Percentiles rank a stretch among this genome's conserved stretches.
Conservation (phyloP, 2,888 invertebrate genomes). For the Melangyna quadrimaculata region DNA sequence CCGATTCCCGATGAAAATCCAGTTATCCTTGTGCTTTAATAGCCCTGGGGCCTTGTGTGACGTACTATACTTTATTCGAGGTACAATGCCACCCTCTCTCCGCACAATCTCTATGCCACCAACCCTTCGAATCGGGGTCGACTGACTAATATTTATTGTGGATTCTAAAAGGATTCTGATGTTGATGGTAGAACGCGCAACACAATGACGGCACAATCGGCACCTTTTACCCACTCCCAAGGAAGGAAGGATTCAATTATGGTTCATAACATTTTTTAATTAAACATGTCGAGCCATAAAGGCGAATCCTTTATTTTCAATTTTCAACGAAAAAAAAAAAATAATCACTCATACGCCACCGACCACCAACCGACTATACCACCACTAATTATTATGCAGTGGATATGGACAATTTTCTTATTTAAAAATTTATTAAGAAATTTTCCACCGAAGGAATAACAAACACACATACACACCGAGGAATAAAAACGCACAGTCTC, state of each 20-base stretch:
- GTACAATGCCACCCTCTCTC: constrained; percentile 9
- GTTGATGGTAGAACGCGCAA: constrained; percentile 20
- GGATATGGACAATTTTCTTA: constrained; percentile 31
- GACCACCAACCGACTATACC: background rate
- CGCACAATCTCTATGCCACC: background rate
- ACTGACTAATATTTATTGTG: constrained; percentile 6
- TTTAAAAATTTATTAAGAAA: constrained; percentile 65
- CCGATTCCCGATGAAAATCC: background rate
- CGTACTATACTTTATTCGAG: constrained; percentile 13
- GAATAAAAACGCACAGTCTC: constrained; percentile 14
- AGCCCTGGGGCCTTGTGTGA: constrained; percentile 5
- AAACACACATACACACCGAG: background rate
- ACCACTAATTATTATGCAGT: background rate
- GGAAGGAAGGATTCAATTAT: constrained; percentile 59
- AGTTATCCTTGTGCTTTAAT: constrained; percentile 39
- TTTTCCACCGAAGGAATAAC: constrained; percentile 28
- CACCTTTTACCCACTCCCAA: constrained; percentile 6
- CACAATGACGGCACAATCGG: constrained; percentile 13
- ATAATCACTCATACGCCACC: constrained; percentile 31
- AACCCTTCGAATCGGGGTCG: constrained; percentile 15
- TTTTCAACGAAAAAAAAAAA: constrained; percentile 24
- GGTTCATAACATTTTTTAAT: constrained; percentile 69
- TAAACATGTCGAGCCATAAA: constrained; percentile 52
- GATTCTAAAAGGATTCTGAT: constrained; percentile 39
- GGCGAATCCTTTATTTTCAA: constrained; percentile 64